Base-by-base conservation (phyloP, 2,888 invertebrate genomes). In the Rhamnusium bicolor region DNA sequence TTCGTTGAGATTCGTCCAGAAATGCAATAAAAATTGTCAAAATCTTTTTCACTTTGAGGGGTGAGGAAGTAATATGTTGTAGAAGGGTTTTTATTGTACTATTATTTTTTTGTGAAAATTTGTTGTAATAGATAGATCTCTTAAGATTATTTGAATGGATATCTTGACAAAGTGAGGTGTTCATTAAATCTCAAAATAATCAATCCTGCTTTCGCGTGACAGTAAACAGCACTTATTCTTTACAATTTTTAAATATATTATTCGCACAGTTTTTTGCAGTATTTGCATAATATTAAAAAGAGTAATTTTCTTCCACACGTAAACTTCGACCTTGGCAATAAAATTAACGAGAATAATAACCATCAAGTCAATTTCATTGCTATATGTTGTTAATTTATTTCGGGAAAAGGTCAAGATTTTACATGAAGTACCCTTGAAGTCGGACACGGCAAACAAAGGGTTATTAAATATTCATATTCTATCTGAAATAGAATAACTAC, bases 291-390 rank as follows among this genome's bases (percentile, higher is more conserved):
- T 49, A 47, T 54, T 19, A 32, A 53, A 51, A 54, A 67, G 56
- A 66, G 56, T 67, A 56, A 67, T 67, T 67, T 67, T 76, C 69
- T 47, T 70, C 60, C 65, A 72, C 80, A 80, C 80, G 79, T 71
- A 63, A 73, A 47, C 51, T 65, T 56, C 53, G 67, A 58, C 80
- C 79, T 80, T 80, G 80, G 58, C 63, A 63, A 49, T 62, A 65
- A 62, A 72, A 16, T 72, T 72, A 66, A 74, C 73, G 68, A 68
- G 71, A 40, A 63, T 69, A 67, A 76, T 76, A 76, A 61, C 69
- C 71, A 66, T 73, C 69, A 18, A 46, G 60, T 40, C 54, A 70
- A 65, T 73, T 62, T 68, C 54, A 68, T 65, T 61, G 61, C 67
- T 69, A 53, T 54, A 21, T n/a, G 40, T 27, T 29, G 53, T 53